Conservation (phyloP, 1,140 invertebrate genomes). For the Hylaeus volcanicus region DNA sequence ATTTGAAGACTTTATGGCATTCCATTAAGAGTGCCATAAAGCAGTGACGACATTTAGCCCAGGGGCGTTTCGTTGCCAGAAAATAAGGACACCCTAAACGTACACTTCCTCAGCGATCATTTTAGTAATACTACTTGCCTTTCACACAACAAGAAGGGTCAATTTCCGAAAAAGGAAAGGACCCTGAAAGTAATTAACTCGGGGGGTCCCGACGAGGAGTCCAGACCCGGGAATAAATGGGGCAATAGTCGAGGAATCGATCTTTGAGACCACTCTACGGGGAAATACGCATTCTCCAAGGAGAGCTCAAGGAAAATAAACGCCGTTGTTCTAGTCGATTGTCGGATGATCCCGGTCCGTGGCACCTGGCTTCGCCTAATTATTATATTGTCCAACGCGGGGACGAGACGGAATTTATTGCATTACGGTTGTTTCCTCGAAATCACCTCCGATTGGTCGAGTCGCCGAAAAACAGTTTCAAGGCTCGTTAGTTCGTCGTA, state of each 20-base stretch:
- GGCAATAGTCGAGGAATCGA: slow-evolving; percentile 1
- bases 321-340: neutral
- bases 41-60: no score
- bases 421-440: neutral
- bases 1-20: no score
- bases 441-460: neutral
- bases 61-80: no score
- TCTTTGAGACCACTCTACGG: neutral
- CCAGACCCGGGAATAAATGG: neutral
- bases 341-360: neutral
- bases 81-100: no score
- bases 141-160: no score
- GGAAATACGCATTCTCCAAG: slow-evolving; percentile 11
- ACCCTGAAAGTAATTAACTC: no score
- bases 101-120: no score
- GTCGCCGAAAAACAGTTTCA: neutral
- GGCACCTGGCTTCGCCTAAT: neutral
- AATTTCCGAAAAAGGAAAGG: no score
- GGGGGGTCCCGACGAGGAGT: no score
- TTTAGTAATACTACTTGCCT: no score
- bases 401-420: neutral
- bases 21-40: no score
- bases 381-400: neutral
- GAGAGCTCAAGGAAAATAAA: no score
- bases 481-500: slow-evolving; percentile 3